Conservation (phyloP, 1,140 invertebrate genomes). For the Trachymyrmex cornetzi region DNA sequence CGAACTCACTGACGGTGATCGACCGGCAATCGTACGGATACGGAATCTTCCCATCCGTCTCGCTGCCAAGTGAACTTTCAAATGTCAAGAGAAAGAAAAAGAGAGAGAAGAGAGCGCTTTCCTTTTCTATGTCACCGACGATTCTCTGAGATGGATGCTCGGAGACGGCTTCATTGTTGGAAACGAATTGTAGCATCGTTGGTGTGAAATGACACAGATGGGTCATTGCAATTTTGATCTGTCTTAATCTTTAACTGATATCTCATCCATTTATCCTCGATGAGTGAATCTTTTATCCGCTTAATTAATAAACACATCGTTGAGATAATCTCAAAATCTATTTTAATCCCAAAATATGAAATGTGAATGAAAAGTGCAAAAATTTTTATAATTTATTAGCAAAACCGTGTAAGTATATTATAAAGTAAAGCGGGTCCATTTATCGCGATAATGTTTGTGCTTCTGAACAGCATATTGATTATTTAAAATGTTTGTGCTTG, state of each 20-base stretch:
- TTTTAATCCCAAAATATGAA: not conserved
- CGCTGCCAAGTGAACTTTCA: conserved; percentile 45
- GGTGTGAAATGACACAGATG: conserved; percentile 29
- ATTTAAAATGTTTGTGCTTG: too few relatives aligned
- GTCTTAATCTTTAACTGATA: conserved; percentile 27
- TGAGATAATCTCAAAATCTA: not conserved
- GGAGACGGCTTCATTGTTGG: conserved; percentile 37
- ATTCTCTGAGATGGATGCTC: conserved; percentile 56
- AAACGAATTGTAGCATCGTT: conserved; percentile 16
- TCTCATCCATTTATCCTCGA: not conserved
- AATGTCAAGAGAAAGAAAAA: conserved; percentile 52
- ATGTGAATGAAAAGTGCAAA: not conserved
- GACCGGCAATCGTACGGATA: conserved; percentile 52
- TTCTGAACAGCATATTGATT: too few relatives aligned
- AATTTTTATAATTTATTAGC: conserved; percentile 4
- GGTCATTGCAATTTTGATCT: conserved; percentile 42
- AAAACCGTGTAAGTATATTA: not conserved
- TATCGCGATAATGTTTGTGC: too few relatives aligned
- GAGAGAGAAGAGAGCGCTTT: conserved; percentile 45
- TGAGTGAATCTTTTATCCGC: not conserved
- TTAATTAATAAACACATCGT: not conserved
- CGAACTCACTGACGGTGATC: conserved; percentile 39
- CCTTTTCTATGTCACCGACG: conserved; percentile 57
- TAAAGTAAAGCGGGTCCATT: too few relatives aligned
- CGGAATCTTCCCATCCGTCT: conserved; percentile 28